phyloP scores from a whole-genome alignment of 2,888 invertebrate genomes.

The Peribatodes rhomboidaria region DNA sequence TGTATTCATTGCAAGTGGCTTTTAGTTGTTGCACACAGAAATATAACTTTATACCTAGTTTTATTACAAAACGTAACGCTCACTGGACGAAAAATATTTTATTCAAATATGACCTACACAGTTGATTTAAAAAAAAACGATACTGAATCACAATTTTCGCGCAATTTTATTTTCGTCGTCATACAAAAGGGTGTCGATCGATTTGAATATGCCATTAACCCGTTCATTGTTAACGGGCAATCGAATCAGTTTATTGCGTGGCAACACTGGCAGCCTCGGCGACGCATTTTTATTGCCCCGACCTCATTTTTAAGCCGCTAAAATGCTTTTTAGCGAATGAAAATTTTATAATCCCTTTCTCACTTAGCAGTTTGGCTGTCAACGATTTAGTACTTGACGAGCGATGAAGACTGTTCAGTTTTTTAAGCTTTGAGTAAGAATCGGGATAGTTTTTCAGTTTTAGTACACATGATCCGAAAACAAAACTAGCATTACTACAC shows the following conservation, averaged over 20 bases:
- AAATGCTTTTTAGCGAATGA: constrained; percentile 63
- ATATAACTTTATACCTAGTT: no score
- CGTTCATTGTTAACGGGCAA: constrained; percentile 47
- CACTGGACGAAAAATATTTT: no score
- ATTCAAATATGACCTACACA: background rate
- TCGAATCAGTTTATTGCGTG: constrained; percentile 49
- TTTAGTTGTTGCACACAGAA: no score
- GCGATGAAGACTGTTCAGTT: no score
- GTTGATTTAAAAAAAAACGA: background rate
- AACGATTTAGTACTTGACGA: constrained; percentile 43
- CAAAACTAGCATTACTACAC: no score
- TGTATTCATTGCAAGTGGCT: no score
- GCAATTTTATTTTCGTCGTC: constrained; percentile 25
- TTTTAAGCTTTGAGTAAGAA: no score
- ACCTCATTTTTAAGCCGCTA: constrained; percentile 62
- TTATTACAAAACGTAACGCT: no score
- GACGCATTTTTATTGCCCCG: constrained; percentile 66
- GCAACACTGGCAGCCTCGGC: constrained; percentile 38
- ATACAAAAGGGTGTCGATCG: constrained; percentile 36
- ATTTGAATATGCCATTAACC: constrained; percentile 46
- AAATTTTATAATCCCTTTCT: constrained; percentile 58
- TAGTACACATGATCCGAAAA: no score
- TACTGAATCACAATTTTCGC: constrained; percentile 17
- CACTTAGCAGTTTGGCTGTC: constrained; percentile 40
- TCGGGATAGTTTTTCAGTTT: constrained; percentile 13